phyloP scores from a whole-genome alignment of 2,113 vertebrate species.

The Saguinus imperator region DNA sequence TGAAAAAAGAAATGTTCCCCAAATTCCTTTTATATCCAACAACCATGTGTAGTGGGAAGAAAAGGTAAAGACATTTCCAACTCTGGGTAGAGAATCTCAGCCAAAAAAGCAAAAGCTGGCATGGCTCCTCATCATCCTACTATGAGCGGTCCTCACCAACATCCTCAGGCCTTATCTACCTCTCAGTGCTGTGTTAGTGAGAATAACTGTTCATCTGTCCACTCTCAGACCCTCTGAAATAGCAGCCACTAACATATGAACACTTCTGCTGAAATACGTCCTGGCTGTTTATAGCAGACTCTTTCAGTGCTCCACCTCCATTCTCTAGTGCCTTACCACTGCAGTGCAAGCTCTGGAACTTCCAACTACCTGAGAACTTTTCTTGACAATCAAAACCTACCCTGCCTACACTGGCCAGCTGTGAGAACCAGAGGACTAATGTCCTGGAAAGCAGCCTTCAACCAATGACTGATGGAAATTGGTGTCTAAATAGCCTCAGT shows the following conservation, averaged over 20 bases:
- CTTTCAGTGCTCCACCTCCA: not conserved
- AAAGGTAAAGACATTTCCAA: not conserved
- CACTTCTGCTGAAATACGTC: not conserved
- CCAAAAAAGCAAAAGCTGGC: not conserved
- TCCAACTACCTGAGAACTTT: not conserved
- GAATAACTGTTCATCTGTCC: not conserved
- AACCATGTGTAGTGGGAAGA: not conserved
- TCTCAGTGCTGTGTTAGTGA: not conserved
- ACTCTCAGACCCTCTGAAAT: not conserved
- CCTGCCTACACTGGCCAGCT: not conserved
- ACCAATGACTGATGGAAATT: not conserved
- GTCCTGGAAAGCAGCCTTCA: not conserved
- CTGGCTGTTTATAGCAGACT: not conserved
- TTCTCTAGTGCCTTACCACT: not conserved
- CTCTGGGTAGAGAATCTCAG: not conserved
- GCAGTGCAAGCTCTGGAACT: not conserved
- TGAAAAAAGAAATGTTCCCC: not conserved
- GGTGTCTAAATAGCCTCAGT: not conserved
- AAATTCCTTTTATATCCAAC: not conserved
- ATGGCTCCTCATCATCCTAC: not conserved
- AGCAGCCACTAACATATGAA: not conserved
- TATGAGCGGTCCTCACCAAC: not conserved
- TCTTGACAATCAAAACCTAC: not conserved
- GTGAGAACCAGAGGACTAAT: not conserved
- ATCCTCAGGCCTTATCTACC: not conserved